A percentile compares a stretch with the other conserved stretches of the same genome.
phyloP scores from a whole-genome alignment of 2,113 vertebrate genomes.

The Perca fluviatilis region DNA sequence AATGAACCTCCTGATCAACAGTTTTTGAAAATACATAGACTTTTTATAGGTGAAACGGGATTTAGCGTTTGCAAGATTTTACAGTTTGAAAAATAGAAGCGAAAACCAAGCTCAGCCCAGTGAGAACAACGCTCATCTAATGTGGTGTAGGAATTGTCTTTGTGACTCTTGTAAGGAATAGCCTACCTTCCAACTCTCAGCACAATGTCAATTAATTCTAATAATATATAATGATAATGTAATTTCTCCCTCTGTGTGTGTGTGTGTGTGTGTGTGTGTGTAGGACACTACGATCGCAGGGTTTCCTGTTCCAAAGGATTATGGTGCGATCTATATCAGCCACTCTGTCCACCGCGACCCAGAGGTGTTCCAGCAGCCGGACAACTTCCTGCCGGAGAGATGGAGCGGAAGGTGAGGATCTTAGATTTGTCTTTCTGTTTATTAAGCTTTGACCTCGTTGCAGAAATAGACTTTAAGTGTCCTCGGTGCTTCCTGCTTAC shows the following conservation, averaged over 20 bases:
- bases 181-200: background rate
- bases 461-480: background rate
- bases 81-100: background rate
- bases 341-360: conserved; percentile 73
- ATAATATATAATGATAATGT: conserved; percentile 4
- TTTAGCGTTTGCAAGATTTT: background rate
- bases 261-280: conserved; percentile 14
- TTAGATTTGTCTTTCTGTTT: background rate
- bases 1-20: background rate
- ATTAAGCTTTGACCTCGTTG: background rate
- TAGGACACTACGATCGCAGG: conserved; percentile 71
- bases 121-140: no score
- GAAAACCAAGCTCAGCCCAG: background rate
- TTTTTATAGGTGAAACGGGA: background rate
- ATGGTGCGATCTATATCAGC: conserved; percentile 69
- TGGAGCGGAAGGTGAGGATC: conserved; percentile 73
- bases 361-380: conserved; percentile 76
- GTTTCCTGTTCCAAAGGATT: conserved; percentile 67
- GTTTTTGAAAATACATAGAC: background rate
- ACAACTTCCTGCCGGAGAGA: conserved; percentile 73
- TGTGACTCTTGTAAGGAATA: no score
- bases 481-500: background rate
- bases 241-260: background rate
- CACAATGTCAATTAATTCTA: background rate
- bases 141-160: background rate